These are phyloP conservation scores for Eutolmus rufibarbis DNA, from an alignment of 2,888 invertebrate genomes.

Conservation along the genomic window DNA sequence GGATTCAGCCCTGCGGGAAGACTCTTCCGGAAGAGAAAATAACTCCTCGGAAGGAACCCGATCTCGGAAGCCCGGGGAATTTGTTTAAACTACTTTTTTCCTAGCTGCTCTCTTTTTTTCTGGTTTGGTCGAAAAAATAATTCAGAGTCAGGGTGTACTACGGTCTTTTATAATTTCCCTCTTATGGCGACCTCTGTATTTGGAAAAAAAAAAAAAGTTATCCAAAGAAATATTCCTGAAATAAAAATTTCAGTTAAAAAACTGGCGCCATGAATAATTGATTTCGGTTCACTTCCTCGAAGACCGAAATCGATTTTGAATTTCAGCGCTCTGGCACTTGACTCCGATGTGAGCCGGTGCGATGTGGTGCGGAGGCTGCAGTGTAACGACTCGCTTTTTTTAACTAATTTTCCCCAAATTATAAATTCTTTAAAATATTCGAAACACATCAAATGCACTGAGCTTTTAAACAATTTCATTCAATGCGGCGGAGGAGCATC, in stretches of 20 bases:
- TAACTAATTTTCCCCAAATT: neutral
- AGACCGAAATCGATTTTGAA: neutral
- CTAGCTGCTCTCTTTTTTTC: neutral
- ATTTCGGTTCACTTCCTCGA: neutral
- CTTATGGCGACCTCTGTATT: neutral
- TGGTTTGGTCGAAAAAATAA: neutral
- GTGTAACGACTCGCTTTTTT: neutral
- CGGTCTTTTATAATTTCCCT: neutral
- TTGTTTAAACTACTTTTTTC: neutral
- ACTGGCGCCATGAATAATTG: constrained; percentile 12
- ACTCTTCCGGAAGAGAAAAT: neutral
- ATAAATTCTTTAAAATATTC: neutral
- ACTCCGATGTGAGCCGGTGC: neutral
- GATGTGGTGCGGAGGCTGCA: too few relatives aligned
- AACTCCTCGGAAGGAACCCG: constrained; percentile 8
- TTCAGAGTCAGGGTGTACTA: neutral
- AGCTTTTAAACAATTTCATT: neutral
- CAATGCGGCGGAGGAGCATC: neutral
- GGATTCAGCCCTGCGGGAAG: constrained; percentile 27
- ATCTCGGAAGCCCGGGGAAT: neutral
- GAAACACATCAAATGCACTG: neutral
- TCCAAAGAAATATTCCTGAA: neutral
- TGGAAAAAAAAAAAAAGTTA: neutral
- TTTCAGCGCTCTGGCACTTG: neutral
- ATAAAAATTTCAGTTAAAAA: too few relatives aligned